These are phyloP conservation scores for Gobio gobio DNA, from an alignment of 2,113 vertebrate genomes.

Conservation along the genomic window DNA sequence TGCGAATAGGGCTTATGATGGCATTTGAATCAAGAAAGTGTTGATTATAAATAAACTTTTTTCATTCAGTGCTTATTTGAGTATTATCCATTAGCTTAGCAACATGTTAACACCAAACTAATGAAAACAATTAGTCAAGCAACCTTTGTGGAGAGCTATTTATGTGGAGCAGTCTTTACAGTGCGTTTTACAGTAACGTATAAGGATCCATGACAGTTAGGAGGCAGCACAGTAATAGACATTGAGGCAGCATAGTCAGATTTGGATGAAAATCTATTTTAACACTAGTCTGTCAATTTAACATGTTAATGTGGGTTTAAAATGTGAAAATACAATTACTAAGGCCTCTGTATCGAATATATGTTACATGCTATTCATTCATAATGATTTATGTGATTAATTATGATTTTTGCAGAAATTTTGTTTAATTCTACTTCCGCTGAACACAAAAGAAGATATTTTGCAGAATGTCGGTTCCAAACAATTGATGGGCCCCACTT, in stretches of 20 bases:
- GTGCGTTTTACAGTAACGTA: neutral
- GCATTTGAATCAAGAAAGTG: neutral
- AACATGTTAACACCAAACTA: neutral
- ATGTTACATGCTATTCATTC: neutral
- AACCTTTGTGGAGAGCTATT: neutral
- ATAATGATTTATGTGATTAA: neutral
- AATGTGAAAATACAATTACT: no score
- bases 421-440: no score
- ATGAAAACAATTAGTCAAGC: neutral
- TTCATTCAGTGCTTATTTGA: neutral
- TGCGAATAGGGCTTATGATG: no score
- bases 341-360: neutral
- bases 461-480: no score
- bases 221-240: neutral
- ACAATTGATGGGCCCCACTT: no score
- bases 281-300: neutral
- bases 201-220: neutral
- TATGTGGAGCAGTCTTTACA: neutral
- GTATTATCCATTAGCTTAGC: neutral
- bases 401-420: neutral
- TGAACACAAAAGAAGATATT: no score
- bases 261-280: neutral
- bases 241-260: neutral
- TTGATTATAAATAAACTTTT: neutral
- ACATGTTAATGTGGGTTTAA: neutral